Evolutionary conservation across 2,888 invertebrate species (phyloP), one percentile per base, ranked within the genome.

Genomic region (Gerosis bhagava): DNA sequence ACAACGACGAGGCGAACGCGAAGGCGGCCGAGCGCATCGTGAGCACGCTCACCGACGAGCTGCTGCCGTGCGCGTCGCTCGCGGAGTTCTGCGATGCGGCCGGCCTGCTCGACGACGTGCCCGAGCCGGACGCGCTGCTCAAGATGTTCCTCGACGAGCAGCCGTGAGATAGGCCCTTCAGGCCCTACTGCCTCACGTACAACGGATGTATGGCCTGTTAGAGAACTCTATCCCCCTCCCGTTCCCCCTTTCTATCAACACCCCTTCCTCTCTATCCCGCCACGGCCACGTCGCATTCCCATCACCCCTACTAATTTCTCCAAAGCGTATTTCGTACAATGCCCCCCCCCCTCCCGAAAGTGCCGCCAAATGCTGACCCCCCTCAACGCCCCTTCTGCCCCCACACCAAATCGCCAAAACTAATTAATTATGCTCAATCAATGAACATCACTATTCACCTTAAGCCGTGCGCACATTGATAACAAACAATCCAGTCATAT

Each of bases 1-100:
- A 97, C 77, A 97, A 97, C 83, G 98, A 99, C 87, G 97, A 97
- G 74, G 91, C 92, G 3, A 92, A 98, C 84, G 89, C 97, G 13
- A 98, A 98, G 75, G 93, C 94, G 8, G 96, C 97, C 7, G 97
- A 97, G 74, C 92, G 92, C 53, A 91, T 98, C 50, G 91, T 98
- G 54, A 90, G 92, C 16, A 90, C 92, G 1, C 95, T 97, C 63
- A 95, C 96, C 28, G 96, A 97, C 64, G 97, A 98, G 77, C 90
- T 97, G 65, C 89, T 98, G 63, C 96, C 97, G 6, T 97, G 97
- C 84, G 92, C 96, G 52, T 96, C 96, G 10, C 95, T 98, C 79
- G 92, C 91, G 5, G 98, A 98, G 89, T 97, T 97, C 90, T 96
- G 96, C 83, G 98, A 98, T 92, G 96, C 97, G 58, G 92, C 94